These are phyloP conservation scores for Aleiodes alternator DNA, from an alignment of 2,888 invertebrate species.

Conservation along the genomic window DNA sequence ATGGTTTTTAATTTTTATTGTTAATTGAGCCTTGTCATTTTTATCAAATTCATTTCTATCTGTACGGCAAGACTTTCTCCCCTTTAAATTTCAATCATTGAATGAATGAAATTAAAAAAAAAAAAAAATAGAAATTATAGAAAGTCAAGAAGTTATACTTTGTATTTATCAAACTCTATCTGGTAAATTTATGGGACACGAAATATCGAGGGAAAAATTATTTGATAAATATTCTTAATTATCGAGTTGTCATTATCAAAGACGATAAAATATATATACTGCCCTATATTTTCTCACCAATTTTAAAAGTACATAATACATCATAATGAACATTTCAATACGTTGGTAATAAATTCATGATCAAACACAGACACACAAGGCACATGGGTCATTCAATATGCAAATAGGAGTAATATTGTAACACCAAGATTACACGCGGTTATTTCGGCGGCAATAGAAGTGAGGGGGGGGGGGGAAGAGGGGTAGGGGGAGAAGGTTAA, in stretches of 20 bases:
- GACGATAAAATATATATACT: background rate
- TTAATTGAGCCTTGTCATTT: background rate
- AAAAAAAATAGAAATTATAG: too few species aligned
- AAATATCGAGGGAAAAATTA: background rate
- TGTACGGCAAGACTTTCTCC: too few species aligned
- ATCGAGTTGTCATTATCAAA: background rate
- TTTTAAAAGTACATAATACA: background rate
- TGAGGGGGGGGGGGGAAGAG: conserved; percentile 5
- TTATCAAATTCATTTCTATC: too few species aligned
- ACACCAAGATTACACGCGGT: conserved; percentile 72
- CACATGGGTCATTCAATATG: conserved; percentile 59
- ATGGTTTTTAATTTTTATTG: background rate
- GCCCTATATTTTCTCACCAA: conserved; percentile 8
- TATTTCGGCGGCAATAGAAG: conserved; percentile 58
- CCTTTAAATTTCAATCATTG: too few species aligned
- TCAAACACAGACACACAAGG: conserved; percentile 51
- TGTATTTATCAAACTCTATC: too few species aligned
- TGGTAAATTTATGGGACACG: too few species aligned
- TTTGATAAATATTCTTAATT: background rate
- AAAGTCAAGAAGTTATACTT: too few species aligned
- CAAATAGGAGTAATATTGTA: conserved; percentile 70
- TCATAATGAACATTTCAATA: conserved; percentile 25
- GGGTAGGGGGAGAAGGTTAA: conserved; percentile 19
- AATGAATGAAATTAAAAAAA: too few species aligned
- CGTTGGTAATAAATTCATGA: conserved; percentile 69